These are phyloP conservation scores for Ochotona curzoniae DNA, from an alignment of 2,113 vertebrate species.

Conservation along the genomic window DNA sequence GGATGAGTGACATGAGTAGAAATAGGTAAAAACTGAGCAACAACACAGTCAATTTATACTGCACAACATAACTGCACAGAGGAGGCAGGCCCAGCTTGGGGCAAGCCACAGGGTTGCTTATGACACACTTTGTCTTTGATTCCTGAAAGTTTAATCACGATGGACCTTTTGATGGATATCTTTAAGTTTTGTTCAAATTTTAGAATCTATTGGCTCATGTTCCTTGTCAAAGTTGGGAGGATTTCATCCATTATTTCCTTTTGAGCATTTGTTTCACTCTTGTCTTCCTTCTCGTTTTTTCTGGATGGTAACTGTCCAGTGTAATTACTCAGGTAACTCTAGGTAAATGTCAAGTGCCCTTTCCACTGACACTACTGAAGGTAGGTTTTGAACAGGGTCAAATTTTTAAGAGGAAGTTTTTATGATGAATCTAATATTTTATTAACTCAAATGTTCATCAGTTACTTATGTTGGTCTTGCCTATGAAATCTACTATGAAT, in stretches of 20 bases:
- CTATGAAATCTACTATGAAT: too few relatives aligned
- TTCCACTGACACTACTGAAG: not conserved
- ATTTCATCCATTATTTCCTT: not conserved
- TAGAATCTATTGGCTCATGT: not conserved
- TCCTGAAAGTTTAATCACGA: not conserved
- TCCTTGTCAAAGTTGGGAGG: not conserved
- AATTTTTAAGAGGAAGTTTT: too few relatives aligned
- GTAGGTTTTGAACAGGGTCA: too few relatives aligned
- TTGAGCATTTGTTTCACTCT: not conserved
- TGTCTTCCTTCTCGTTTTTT: not conserved
- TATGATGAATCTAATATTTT: too few relatives aligned
- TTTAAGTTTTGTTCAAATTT: not conserved
- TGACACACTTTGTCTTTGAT: not conserved
- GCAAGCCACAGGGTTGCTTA: not conserved
- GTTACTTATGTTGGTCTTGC: too few relatives aligned
- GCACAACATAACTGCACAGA: not conserved
- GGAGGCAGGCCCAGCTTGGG: not conserved
- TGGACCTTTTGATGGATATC: not conserved
- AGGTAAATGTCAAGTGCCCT: not conserved
- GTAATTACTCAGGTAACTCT: too few relatives aligned
- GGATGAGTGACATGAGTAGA: not conserved
- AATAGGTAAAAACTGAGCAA: not conserved
- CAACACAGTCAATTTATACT: not conserved
- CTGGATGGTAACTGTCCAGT: not conserved
- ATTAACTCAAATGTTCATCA: too few relatives aligned